Conservation (phyloP, 2,797 vertebrate genomes). For the Zalophus californianus region DNA sequence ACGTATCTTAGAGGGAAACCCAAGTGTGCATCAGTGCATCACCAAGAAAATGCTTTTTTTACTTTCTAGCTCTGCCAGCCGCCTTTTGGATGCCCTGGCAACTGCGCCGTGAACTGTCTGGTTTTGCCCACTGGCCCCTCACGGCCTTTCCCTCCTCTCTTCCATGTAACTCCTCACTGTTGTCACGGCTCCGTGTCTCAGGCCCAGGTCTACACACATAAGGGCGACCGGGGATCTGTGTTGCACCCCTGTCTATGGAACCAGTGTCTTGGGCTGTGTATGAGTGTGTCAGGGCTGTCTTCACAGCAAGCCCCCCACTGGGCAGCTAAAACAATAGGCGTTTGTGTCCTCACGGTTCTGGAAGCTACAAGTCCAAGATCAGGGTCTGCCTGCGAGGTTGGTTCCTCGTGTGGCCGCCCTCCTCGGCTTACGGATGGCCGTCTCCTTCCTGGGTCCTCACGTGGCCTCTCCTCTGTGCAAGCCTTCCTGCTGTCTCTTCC, state of each 20-base stretch:
- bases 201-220: background rate
- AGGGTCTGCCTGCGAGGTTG: background rate
- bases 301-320: background rate
- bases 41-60: background rate
- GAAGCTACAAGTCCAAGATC: background rate
- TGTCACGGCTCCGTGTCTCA: background rate
- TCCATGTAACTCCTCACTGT: background rate
- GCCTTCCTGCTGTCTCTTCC: background rate
- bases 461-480: background rate
- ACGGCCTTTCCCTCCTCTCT: background rate
- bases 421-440: rapidly evolving
- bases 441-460: background rate
- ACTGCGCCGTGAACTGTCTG: rapidly evolving
- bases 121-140: background rate
- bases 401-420: background rate
- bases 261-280: rapidly evolving
- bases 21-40: background rate
- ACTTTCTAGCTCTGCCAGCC: background rate
- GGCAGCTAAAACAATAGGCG: background rate
- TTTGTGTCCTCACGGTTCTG: background rate
- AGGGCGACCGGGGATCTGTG: rapidly evolving
- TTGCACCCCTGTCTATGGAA: background rate
- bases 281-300: background rate
- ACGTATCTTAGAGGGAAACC: background rate
- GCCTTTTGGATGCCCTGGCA: background rate